Conservation (phyloP, 1,140 invertebrate genomes). For the Paracyclopina nana region DNA sequence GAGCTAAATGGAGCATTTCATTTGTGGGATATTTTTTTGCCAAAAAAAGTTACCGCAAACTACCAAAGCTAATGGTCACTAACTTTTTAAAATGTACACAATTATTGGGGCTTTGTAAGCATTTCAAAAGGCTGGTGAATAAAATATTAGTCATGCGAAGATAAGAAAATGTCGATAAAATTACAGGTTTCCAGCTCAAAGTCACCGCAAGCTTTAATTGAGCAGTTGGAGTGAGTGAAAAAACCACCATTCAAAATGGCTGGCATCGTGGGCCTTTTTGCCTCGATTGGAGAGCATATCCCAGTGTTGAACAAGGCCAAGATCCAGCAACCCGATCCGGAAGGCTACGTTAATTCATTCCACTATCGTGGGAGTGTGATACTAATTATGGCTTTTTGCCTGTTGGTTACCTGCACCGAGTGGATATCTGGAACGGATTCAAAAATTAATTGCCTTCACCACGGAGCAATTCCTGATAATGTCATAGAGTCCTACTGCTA, state of each 20-base stretch:
- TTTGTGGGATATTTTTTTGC: no score
- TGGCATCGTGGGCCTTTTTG: slow-evolving; percentile 11
- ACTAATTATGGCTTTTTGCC: slow-evolving; percentile 8
- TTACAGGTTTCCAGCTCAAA: no score
- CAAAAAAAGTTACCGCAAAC: no score
- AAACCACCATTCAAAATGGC: slow-evolving; percentile 1
- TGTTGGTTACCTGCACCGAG: slow-evolving; percentile 14
- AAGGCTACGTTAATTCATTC: slow-evolving; percentile 6
- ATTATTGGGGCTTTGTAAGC: no score
- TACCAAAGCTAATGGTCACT: no score
- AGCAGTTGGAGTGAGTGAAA: no score
- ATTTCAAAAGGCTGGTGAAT: no score
- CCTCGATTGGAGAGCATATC: slow-evolving; percentile 14
- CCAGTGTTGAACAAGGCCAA: slow-evolving; percentile 12
- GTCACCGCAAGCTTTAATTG: no score
- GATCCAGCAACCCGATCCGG: slow-evolving; percentile 1
- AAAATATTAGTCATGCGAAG: no score
- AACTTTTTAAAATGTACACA: no score
- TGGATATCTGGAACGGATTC: slow-evolving; percentile 14
- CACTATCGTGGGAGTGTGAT: slow-evolving; percentile 12
- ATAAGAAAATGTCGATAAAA: no score
- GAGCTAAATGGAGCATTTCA: no score
- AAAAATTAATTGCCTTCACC: slow-evolving; percentile 10
- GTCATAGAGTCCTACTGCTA: slow-evolving; percentile 12
- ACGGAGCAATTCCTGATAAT: slow-evolving; percentile 10